Base-by-base conservation (phyloP, 1,140 invertebrate genomes). In the Aethina tumida region DNA sequence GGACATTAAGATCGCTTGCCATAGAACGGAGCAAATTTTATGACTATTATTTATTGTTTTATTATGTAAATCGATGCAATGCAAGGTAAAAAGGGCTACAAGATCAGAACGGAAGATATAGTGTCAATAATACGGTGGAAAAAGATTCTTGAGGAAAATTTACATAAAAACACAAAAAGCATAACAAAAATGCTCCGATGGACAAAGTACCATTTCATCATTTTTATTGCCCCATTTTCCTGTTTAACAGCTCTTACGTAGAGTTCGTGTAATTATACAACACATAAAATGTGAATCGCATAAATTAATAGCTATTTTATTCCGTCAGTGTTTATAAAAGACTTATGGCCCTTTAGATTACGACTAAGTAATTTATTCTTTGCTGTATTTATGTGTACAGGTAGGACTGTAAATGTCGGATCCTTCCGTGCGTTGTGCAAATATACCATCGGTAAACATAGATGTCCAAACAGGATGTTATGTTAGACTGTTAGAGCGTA, bases 221-320 rank as follows among this genome's bases (percentile, higher is more conserved):
- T 45, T 41, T 45, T 45, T 45, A 45, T 45, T 24, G 31, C 32
- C 30, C 26, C 31, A 45, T 45, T 45, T 45, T 28, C 36, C 30
- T 28, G 30, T 40, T 32, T 40, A 34, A 40, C 38, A 45, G 30
- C 42, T 34, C 39, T 29, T 31, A 32, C 31, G 26, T 21, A 45
- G 29, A 32, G 31, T 45, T 45, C 43, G 43, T 45, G 43, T 45
- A 45, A 45, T 45, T 45, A 45, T 45, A 26, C 43, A 37, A 29
- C 39, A 33, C 43, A 41, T 41, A 45, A 45, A 45, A 45, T 36
- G 43, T 34, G 39, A 40, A 45, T 45, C 27, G 37, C 37, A 40
- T 40, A 45, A 45, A 45, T 45, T 45, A 39, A 45, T 45, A 43
- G 41, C 39, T 39, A 43, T 43, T 43, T 43, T 43, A 43, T 43